Conservation (phyloP, 2,888 invertebrate genomes). For the Rotaria socialis region DNA sequence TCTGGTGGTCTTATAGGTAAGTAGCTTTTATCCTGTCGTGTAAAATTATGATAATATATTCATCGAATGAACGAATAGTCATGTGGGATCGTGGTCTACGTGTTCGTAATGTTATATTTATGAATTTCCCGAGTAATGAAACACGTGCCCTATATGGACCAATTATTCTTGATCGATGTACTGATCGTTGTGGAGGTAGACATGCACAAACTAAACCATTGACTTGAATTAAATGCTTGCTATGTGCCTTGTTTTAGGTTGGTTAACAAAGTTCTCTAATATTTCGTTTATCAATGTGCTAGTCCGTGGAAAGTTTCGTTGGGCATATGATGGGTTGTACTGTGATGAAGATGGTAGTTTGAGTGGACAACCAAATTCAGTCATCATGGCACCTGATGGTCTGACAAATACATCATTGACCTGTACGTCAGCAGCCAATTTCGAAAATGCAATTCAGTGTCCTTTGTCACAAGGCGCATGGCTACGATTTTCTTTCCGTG, state of each 20-base stretch:
- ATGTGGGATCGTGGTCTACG: slow-evolving; percentile 51
- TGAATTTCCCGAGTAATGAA: slow-evolving; percentile 49
- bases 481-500: slow-evolving; percentile 51
- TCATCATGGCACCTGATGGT: slow-evolving; percentile 49
- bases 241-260: not conserved
- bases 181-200: too few relatives aligned
- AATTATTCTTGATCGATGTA: too few relatives aligned
- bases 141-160: too few relatives aligned
- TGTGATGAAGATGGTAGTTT: slow-evolving; percentile 53
- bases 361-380: slow-evolving; percentile 49
- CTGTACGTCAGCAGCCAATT: slow-evolving; percentile 47
- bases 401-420: slow-evolving; percentile 48
- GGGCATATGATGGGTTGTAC: slow-evolving; percentile 49
- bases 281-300: slow-evolving; percentile 36
- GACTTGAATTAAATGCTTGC: too few relatives aligned
- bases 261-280: slow-evolving; percentile 36
- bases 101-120: slow-evolving; percentile 50
- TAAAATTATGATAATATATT: too few relatives aligned
- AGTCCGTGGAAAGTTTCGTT: slow-evolving; percentile 41
- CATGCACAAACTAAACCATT: too few relatives aligned
- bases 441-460: slow-evolving; percentile 40
- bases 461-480: slow-evolving; percentile 50
- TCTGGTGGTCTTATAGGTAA: not conserved
- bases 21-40: not conserved
- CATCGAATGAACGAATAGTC: slow-evolving; percentile 40